Percentiles rank a stretch among this genome's conserved stretches.
These are phyloP conservation scores for Pinna nobilis DNA, from an alignment of 1,140 invertebrate species.

Conservation along the genomic window DNA sequence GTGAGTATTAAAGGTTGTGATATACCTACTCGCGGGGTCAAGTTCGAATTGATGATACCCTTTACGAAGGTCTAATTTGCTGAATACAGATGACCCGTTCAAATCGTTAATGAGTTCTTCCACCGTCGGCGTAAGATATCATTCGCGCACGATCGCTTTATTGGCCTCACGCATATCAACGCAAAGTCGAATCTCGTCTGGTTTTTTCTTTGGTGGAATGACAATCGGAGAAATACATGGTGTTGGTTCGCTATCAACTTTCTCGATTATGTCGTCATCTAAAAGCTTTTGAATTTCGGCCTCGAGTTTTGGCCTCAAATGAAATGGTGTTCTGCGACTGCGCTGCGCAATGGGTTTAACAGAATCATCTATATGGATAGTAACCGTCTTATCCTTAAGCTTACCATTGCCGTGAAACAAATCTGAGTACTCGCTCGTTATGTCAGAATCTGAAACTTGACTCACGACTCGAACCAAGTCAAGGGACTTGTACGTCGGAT, in stretches of 20 bases:
- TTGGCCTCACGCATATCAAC: constrained; percentile 59
- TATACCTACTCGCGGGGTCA: constrained; percentile 22
- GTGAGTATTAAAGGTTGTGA: constrained; percentile 45
- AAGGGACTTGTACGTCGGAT: neutral
- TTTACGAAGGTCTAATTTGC: constrained; percentile 44
- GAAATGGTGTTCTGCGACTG: constrained; percentile 9
- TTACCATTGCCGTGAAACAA: constrained; percentile 20
- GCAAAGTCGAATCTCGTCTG: constrained; percentile 52
- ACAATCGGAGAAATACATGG: constrained; percentile 39
- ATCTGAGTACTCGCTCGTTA: neutral
- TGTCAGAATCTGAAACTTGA: neutral
- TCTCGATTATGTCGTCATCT: constrained; percentile 11
- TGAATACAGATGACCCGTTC: constrained; percentile 40
- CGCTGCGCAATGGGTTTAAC: neutral
- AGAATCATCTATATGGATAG: constrained; percentile 2
- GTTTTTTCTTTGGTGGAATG: constrained; percentile 18
- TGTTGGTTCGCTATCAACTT: constrained; percentile 32
- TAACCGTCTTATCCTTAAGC: neutral
- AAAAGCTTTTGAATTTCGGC: neutral
- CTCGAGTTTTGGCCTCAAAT: constrained; percentile 13
- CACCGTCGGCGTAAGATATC: constrained; percentile 53
- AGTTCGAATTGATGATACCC: constrained; percentile 51
- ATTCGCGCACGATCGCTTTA: constrained; percentile 48
- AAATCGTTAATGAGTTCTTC: constrained; percentile 58
- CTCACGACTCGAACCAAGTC: constrained; percentile 5